Evolutionary conservation across 2,888 invertebrate species (phyloP).

Genomic region (Phytoseiulus persimilis): DNA sequence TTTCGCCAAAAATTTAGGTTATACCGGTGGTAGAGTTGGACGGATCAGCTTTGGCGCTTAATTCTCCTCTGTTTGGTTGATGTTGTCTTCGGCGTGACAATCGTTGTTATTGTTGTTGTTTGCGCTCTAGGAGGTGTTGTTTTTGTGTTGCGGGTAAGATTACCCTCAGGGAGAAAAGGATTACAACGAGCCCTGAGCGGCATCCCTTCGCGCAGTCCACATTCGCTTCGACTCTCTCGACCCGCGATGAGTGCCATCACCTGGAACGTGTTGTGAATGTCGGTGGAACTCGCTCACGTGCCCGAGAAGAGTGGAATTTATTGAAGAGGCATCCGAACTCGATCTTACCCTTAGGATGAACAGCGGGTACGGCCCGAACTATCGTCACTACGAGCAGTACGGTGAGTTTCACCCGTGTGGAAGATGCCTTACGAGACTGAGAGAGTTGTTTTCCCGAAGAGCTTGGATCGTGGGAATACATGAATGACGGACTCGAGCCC

Average conservation of each 20-base stretch:
- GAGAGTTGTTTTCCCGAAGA: too few species aligned
- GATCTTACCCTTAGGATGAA: not conserved
- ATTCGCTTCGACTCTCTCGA: not conserved
- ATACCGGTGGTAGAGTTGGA: not conserved
- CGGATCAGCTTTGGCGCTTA: not conserved
- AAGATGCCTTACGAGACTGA: too few species aligned
- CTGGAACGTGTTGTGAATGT: not conserved
- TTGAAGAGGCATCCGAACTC: not conserved
- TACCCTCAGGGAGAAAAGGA: not conserved
- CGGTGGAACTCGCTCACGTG: not conserved
- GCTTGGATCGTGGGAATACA: too few species aligned
- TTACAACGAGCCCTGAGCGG: not conserved
- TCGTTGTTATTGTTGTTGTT: not conserved
- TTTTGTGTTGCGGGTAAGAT: not conserved
- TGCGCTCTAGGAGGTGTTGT: not conserved
- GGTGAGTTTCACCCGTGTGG: not conserved
- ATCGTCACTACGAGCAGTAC: slow-evolving; percentile 37
- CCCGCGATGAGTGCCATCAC: not conserved
- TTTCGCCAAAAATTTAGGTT: slow-evolving; percentile 30
- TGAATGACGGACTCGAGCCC: too few species aligned
- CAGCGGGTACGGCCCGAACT: slow-evolving; percentile 28
- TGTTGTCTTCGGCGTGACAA: not conserved
- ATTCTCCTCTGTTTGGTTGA: not conserved
- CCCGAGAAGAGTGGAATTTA: not conserved
- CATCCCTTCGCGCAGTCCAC: not conserved